These are phyloP conservation scores for Ctenosaura bakeri DNA, from an alignment of 2,797 vertebrate species.

Conservation along the genomic window DNA sequence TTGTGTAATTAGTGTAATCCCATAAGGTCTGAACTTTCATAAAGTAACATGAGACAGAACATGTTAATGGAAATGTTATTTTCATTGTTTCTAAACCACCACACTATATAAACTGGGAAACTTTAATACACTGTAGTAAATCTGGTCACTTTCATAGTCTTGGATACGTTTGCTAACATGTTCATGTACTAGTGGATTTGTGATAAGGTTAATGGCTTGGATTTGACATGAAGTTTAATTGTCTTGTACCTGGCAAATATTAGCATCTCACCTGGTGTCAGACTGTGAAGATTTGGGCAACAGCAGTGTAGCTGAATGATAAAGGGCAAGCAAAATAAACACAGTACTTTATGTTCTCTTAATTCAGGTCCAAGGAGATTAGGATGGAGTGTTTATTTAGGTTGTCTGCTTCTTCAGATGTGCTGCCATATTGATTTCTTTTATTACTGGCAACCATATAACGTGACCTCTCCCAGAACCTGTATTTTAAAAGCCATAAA, in stretches of 20 bases:
- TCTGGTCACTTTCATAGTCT: constrained; percentile 73
- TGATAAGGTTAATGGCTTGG: constrained; percentile 80
- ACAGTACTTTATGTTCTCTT: constrained; percentile 86
- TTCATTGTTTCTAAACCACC: neutral
- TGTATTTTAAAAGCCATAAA: constrained; percentile 86
- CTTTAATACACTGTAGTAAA: constrained; percentile 60
- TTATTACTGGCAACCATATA: constrained; percentile 84
- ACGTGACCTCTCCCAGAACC: constrained; percentile 84
- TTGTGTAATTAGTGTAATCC: neutral
- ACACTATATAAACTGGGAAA: neutral
- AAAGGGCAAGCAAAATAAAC: constrained; percentile 83
- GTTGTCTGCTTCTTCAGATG: constrained; percentile 83
- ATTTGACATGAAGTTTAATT: constrained; percentile 77
- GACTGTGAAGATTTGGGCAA: constrained; percentile 68
- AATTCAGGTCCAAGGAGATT: constrained; percentile 86
- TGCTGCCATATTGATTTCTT: constrained; percentile 84
- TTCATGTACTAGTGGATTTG: constrained; percentile 73
- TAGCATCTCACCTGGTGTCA: constrained; percentile 73
- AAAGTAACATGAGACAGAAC: neutral
- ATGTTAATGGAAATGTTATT: neutral
- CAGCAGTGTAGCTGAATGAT: constrained; percentile 73
- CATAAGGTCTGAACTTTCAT: neutral
- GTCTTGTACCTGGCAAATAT: constrained; percentile 76
- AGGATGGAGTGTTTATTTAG: constrained; percentile 88
- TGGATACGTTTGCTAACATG: constrained; percentile 69